Conservation (phyloP, 1,140 invertebrate species). For the Probaryconus sp. region DNA sequence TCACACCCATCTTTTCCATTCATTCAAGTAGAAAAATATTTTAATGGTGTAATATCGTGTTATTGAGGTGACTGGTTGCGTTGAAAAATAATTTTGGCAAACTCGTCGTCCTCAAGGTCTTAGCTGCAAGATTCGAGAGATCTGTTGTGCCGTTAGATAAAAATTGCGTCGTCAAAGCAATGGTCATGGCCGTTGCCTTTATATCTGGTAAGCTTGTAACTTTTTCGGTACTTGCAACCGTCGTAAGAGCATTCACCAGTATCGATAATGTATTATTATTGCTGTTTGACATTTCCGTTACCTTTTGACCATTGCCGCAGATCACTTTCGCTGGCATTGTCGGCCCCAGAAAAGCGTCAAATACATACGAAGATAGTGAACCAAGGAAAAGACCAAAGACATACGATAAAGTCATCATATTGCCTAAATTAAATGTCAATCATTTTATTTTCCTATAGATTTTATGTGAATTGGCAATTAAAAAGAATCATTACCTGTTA, state of each 20-base stretch:
- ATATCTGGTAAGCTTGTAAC: slow-evolving; percentile 59
- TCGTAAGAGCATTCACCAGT: slow-evolving; percentile 55
- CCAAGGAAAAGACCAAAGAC: slow-evolving; percentile 90
- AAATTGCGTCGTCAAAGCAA: slow-evolving; percentile 47
- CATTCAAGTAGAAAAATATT: slow-evolving; percentile 47
- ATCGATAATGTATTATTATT: slow-evolving; percentile 59
- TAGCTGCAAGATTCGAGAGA: slow-evolving; percentile 39
- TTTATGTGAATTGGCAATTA: slow-evolving; percentile 7
- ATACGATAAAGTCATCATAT: slow-evolving; percentile 95
- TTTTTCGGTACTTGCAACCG: slow-evolving; percentile 61
- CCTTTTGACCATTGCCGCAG: slow-evolving; percentile 56
- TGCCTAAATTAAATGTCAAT: slow-evolving; percentile 81
- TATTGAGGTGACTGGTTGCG: slow-evolving; percentile 66
- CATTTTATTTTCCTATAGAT: too few species aligned
- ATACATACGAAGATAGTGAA: slow-evolving; percentile 88
- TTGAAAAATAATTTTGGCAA: slow-evolving; percentile 69
- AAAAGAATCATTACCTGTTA: slow-evolving; percentile 80
- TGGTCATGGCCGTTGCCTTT: slow-evolving; percentile 61
- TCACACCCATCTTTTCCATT: background rate
- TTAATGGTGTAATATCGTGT: slow-evolving; percentile 54
- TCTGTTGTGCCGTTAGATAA: slow-evolving; percentile 60
- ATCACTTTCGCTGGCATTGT: slow-evolving; percentile 72
- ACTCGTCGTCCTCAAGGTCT: slow-evolving; percentile 59
- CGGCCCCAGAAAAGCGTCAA: slow-evolving; percentile 86
- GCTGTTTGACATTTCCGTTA: slow-evolving; percentile 25